Evolutionary conservation across 92 coral and sea anemone genomes (phyloP).

Genomic region (Muricea muricata): DNA sequence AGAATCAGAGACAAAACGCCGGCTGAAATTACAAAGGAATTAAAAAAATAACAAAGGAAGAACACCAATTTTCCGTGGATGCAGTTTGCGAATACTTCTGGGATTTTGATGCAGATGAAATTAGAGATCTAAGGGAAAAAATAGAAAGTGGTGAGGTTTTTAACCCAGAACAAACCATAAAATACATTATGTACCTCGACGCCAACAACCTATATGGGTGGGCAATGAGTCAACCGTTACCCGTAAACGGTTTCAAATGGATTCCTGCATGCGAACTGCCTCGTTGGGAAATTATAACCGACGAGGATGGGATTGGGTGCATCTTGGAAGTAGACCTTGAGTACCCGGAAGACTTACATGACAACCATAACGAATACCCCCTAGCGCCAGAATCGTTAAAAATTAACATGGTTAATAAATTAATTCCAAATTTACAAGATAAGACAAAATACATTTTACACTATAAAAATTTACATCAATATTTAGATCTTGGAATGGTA

Average conservation of each 20-base stretch:
- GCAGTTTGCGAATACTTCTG: no score
- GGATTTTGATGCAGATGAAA: no score
- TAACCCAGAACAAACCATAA: no score
- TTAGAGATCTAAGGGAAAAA: no score
- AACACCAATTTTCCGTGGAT: not conserved
- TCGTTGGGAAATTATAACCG: slow-evolving; percentile 11
- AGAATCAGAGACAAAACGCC: no score
- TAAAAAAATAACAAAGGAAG: no score
- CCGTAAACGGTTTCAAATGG: no score
- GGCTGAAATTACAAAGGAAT: no score
- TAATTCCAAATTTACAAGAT: slow-evolving; percentile 41
- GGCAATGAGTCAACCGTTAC: slow-evolving; percentile 53
- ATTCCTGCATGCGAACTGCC: slow-evolving; percentile 18
- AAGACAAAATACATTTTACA: slow-evolving; percentile 46
- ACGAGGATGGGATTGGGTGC: not conserved
- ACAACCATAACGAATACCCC: slow-evolving; percentile 37
- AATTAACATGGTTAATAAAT: slow-evolving; percentile 38
- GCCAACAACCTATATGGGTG: slow-evolving; percentile 55
- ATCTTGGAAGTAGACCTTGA: slow-evolving; percentile 31
- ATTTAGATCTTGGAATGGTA: not conserved
- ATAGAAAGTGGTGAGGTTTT: no score
- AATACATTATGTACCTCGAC: no score
- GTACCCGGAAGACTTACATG: no score
- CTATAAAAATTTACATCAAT: slow-evolving; percentile 27
- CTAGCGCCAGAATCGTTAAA: slow-evolving; percentile 33